Percentiles rank a stretch among this genome's conserved stretches.
Evolutionary conservation across 2,113 vertebrate species (phyloP).

Genomic region (Hippocampus abdominalis): DNA sequence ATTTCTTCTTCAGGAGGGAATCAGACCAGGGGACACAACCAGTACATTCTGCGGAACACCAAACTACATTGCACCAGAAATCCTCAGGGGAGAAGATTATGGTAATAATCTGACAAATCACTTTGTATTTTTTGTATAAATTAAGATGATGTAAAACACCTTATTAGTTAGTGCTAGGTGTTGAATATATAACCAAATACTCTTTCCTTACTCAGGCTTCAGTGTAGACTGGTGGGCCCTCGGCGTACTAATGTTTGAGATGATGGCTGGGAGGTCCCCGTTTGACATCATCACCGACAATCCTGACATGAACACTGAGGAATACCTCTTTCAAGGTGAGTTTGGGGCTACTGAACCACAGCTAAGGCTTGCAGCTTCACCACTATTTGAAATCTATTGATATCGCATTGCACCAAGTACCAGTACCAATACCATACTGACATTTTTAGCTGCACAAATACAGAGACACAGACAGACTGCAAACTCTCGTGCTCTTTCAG

Average conservation of each 20-base stretch:
- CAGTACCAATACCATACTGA: too few species aligned
- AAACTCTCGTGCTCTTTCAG: too few species aligned
- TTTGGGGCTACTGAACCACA: background rate
- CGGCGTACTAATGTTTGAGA: slow-evolving; percentile 97
- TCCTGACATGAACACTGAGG: slow-evolving; percentile 99
- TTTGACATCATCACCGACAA: slow-evolving; percentile 99
- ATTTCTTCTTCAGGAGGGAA: slow-evolving; percentile 80
- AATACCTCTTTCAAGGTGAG: slow-evolving; percentile 98
- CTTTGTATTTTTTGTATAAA: background rate
- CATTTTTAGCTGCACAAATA: too few species aligned
- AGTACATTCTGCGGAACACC: slow-evolving; percentile 98
- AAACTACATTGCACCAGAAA: slow-evolving; percentile 97
- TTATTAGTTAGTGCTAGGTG: background rate
- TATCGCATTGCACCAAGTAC: too few species aligned
- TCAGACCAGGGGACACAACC: slow-evolving; percentile 95
- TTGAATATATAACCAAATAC: background rate
- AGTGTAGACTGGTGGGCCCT: slow-evolving; percentile 99
- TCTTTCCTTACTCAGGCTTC: slow-evolving; percentile 76
- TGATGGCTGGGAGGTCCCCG: slow-evolving; percentile 97
- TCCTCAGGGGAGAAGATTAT: slow-evolving; percentile 95
- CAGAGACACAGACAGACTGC: too few species aligned
- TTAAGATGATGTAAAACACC: background rate
- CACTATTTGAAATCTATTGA: background rate
- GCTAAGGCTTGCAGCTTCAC: background rate
- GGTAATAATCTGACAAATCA: slow-evolving; percentile 69